Base-by-base conservation (phyloP, 2,888 invertebrate genomes). In the Leptopterna dolabrata region DNA sequence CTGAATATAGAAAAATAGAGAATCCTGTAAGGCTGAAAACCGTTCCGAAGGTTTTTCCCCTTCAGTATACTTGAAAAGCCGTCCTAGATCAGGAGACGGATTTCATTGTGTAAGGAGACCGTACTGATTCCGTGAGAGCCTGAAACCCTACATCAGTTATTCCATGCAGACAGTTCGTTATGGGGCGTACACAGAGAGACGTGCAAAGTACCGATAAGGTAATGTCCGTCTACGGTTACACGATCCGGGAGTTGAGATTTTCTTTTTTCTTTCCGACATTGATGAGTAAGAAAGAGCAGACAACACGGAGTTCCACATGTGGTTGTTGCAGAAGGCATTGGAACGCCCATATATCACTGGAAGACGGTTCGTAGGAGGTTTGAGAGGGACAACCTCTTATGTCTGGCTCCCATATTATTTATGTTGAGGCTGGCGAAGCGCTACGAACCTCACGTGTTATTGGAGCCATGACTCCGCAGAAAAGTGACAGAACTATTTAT, bases 331-430 rank as follows among this genome's bases (percentile, higher is more conserved):
- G 19, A 76, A 41, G 41, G 73, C 16, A 30, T 76, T 41, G 36
- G 73, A 76, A 76, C 41, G 73, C 16, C 36, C 30, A 76, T 76
- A 76, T 76, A 76, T 76, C 73, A 76, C 73, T 76, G 73, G 36
- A 76, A 36, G 73, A 19, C n/a, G 73, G 36, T 27, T 73, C 13
- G 55, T 19, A n/a, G 43, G 43, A 11, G 43, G 43, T 13, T 16
- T 47, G 36, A 47, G 13, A 63, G 63, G 63, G 27, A 63, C 63
- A 63, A 63, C 24, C 63, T 24, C 24, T 63, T 63, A 63, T 63
- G 63, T 63, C 63, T 63, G 63, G 63, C 63, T 27, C 63, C 63
- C 63, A 63, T 63, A 63, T 36, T 36, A 36, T 63, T 63, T 63
- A 63, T 63, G 63, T 63, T 24, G 63, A 27, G 24, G 63, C 24